phyloP scores from a whole-genome alignment of 2,888 invertebrate species.

The Allophyes oxyacanthae region DNA sequence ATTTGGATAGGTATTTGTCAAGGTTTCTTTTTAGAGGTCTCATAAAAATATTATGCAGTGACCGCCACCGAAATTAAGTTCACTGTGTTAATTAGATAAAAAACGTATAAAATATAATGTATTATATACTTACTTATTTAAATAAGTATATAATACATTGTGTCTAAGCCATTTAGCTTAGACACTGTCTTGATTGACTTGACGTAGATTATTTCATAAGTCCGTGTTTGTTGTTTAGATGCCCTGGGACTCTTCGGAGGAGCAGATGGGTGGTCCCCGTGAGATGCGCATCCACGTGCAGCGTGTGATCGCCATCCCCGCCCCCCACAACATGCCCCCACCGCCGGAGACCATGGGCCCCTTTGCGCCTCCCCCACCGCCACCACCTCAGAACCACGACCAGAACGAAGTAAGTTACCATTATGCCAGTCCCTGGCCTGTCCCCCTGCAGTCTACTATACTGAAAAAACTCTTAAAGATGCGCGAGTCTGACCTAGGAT shows the following conservation, averaged over 20 bases:
- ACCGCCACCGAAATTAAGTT: slow-evolving; percentile 23
- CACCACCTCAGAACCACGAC: slow-evolving; percentile 75
- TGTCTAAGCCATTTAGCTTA: too few species aligned
- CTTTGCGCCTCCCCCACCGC: slow-evolving; percentile 79
- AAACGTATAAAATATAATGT: slow-evolving; percentile 22
- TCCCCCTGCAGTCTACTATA: too few species aligned
- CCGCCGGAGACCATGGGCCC: slow-evolving; percentile 75
- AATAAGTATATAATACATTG: too few species aligned
- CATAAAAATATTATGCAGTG: slow-evolving; percentile 40
- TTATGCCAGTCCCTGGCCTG: background rate
- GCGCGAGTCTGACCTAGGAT: too few species aligned
- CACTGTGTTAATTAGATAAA: slow-evolving; percentile 21
- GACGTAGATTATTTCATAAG: background rate
- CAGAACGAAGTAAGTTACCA: slow-evolving; percentile 73
- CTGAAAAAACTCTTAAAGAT: too few species aligned
- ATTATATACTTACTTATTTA: too few species aligned
- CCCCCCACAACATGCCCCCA: slow-evolving; percentile 79
- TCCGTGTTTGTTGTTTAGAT: slow-evolving; percentile 66
- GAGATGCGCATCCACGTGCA: slow-evolving; percentile 88
- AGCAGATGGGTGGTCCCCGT: slow-evolving; percentile 79
- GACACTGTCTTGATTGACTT: too few species aligned
- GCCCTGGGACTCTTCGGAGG: slow-evolving; percentile 87
- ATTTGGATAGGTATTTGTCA: slow-evolving; percentile 23
- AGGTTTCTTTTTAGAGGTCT: slow-evolving; percentile 31
- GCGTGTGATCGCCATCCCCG: slow-evolving; percentile 84